These are phyloP conservation scores for Gryon sp. DNA, from an alignment of 1,140 invertebrate species.

Conservation along the genomic window DNA sequence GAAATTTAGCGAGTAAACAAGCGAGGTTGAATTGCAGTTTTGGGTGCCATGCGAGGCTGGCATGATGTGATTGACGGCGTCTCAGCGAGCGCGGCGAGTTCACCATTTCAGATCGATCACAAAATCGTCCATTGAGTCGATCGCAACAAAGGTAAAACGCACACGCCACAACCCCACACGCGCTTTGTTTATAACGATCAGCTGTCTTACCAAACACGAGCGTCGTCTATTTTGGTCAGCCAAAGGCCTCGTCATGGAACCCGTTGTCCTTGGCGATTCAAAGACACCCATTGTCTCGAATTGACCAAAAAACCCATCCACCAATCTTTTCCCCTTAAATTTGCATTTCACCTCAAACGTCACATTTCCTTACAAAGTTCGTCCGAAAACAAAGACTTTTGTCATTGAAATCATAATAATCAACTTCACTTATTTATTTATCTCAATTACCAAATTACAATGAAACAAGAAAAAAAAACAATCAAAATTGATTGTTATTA, in stretches of 20 bases:
- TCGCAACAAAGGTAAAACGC: slow-evolving; percentile 71
- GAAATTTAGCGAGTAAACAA: slow-evolving; percentile 69
- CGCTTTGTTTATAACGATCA: slow-evolving; percentile 78
- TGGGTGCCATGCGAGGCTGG: slow-evolving; percentile 43
- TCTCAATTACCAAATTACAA: too few relatives aligned
- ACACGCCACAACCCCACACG: too few relatives aligned
- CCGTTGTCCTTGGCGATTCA: slow-evolving; percentile 13
- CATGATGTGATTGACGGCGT: slow-evolving; percentile 69
- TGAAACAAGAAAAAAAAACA: neutral
- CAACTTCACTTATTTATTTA: neutral
- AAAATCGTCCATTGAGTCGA: slow-evolving; percentile 31
- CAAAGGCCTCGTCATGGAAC: neutral
- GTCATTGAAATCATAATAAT: slow-evolving; percentile 17
- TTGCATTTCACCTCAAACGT: neutral
- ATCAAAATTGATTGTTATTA: neutral
- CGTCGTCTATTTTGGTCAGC: slow-evolving; percentile 45
- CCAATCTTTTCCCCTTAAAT: too few relatives aligned
- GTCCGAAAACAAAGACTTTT: slow-evolving; percentile 32
- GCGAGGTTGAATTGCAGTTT: slow-evolving; percentile 72
- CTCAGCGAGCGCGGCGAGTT: slow-evolving; percentile 46
- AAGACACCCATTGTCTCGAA: slow-evolving; percentile 4
- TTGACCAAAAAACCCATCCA: too few relatives aligned
- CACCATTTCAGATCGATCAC: slow-evolving; percentile 23
- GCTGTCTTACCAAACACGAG: slow-evolving; percentile 75
- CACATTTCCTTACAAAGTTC: slow-evolving; percentile 12